Conservation (phyloP, 1,140 invertebrate species). For the Drosophila neocordata region DNA sequence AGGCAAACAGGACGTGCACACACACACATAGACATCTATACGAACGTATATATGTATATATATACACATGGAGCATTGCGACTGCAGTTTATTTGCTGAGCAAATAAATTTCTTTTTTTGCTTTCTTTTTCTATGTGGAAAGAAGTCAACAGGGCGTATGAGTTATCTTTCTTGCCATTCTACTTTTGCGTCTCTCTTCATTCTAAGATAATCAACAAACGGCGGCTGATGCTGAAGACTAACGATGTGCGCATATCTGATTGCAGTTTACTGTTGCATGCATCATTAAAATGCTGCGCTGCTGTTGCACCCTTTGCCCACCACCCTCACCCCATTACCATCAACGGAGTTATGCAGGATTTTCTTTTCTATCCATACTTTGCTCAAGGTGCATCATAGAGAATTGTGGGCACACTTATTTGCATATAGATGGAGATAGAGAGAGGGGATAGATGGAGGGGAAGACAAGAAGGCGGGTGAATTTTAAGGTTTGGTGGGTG, state of each 20-base stretch:
- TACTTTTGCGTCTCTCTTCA: slow-evolving; percentile 46
- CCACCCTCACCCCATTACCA: slow-evolving; percentile 56
- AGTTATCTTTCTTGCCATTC: slow-evolving; percentile 72
- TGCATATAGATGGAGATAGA: slow-evolving; percentile 61
- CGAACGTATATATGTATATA: not conserved
- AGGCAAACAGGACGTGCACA: slow-evolving; percentile 23
- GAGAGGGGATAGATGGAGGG: not conserved
- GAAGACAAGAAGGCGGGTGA: not conserved
- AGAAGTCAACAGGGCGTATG: slow-evolving; percentile 67
- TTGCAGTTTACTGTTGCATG: slow-evolving; percentile 81
- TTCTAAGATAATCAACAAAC: slow-evolving; percentile 81
- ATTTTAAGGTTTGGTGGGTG: slow-evolving; percentile 18
- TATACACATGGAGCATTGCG: not conserved
- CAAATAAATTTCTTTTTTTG: slow-evolving; percentile 71
- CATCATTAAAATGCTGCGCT: slow-evolving; percentile 79
- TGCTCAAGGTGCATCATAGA: slow-evolving; percentile 69
- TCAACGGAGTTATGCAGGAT: slow-evolving; percentile 26
- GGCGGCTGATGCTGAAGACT: slow-evolving; percentile 80
- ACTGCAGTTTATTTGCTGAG: slow-evolving; percentile 74
- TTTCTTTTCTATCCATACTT: slow-evolving; percentile 75
- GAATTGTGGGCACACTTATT: slow-evolving; percentile 54
- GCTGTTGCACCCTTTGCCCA: slow-evolving; percentile 35
- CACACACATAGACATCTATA: slow-evolving; percentile 14
- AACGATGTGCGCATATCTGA: slow-evolving; percentile 81
- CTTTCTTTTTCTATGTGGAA: slow-evolving; percentile 54